phyloP scores from a whole-genome alignment of 2,113 vertebrate genomes.

The Nannobrachium achirus region DNA sequence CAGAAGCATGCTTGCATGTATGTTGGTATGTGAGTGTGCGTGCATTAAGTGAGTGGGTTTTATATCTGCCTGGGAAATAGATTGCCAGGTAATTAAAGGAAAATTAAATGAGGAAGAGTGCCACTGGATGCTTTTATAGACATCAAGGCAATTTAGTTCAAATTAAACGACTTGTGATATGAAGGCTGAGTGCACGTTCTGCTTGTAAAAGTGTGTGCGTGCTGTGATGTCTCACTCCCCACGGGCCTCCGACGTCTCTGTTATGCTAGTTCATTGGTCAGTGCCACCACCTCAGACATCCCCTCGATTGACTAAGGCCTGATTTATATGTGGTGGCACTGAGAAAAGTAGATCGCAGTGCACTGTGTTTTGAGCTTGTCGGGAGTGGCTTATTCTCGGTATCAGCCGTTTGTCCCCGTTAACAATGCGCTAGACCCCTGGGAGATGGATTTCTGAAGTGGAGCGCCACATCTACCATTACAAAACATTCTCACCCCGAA shows the following conservation, averaged over 20 bases:
- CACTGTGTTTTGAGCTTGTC: too few relatives aligned
- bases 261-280: background rate
- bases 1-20: background rate
- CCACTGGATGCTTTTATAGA: slow-evolving; percentile 46
- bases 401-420: too few relatives aligned
- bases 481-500: too few relatives aligned
- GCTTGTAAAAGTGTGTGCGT: slow-evolving; percentile 9
- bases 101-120: slow-evolving; percentile 42
- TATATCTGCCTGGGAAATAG: slow-evolving; percentile 33
- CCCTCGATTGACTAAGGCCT: background rate
- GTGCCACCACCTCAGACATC: background rate
- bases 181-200: slow-evolving; percentile 2
- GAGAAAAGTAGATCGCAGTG: too few relatives aligned
- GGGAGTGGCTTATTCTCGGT: too few relatives aligned
- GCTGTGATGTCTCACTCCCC: slow-evolving; percentile 31
- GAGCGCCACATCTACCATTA: too few relatives aligned
- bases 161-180: slow-evolving; percentile 36
- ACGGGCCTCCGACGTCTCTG: slow-evolving; percentile 5
- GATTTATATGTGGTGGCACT: too few relatives aligned
- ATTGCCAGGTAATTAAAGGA: slow-evolving; percentile 55
- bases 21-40: background rate
- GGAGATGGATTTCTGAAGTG: too few relatives aligned
- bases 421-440: too few relatives aligned
- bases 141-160: slow-evolving; percentile 41
- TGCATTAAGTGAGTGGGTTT: slow-evolving; percentile 28